Evolutionary conservation across 2,797 vertebrate genomes (phyloP).

Genomic region (Microtus californicus): DNA sequence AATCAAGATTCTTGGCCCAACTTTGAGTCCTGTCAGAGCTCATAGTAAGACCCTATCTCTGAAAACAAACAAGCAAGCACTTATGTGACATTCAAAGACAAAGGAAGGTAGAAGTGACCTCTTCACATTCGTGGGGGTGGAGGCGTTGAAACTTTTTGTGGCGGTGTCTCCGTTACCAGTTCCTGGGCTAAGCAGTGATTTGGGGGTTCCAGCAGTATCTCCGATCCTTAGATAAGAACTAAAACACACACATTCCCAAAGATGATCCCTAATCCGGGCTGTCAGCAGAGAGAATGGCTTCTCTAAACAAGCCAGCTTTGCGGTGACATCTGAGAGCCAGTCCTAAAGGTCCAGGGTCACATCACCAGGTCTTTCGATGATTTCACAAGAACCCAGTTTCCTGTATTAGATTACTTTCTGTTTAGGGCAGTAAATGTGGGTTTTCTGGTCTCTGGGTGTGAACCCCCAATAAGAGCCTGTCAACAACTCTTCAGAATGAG

Average conservation of each 20-base stretch:
- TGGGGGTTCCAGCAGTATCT: background rate
- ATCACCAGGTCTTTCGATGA: background rate
- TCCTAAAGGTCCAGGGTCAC: background rate
- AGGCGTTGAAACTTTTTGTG: background rate
- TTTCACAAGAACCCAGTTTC: constrained; percentile 54
- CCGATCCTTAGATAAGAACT: background rate
- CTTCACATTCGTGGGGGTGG: background rate
- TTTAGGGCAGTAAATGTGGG: constrained; percentile 26
- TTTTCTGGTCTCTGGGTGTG: background rate
- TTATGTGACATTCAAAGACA: background rate
- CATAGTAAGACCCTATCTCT: background rate
- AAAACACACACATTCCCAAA: background rate
- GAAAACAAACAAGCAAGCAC: background rate
- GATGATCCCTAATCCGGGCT: background rate
- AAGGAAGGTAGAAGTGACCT: background rate
- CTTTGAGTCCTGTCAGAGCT: background rate
- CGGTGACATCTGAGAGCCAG: background rate
- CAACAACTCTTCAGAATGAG: background rate
- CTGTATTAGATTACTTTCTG: background rate
- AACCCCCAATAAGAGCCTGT: background rate
- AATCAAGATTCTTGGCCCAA: background rate
- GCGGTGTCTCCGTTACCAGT: background rate
- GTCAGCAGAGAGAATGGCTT: background rate
- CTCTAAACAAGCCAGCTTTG: background rate
- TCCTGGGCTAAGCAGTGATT: background rate